Evolutionary conservation across 2,888 invertebrate genomes (phyloP), one percentile per base, ranked within the genome.

Genomic region (Hemistola chrysoprasaria): DNA sequence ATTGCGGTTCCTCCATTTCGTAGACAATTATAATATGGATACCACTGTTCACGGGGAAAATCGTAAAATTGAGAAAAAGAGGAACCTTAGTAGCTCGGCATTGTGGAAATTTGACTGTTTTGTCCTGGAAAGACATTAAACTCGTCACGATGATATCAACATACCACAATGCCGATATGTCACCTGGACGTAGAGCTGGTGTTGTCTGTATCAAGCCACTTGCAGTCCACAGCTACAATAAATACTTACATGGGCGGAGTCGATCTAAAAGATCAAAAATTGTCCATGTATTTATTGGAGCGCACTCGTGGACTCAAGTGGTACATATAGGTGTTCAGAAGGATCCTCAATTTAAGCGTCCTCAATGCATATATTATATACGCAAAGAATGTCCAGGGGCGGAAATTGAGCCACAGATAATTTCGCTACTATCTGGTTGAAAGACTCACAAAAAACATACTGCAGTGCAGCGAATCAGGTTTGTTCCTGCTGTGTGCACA

Each of bases 241-340:
- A 47, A 22, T 40, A 10, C 30, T n/a, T n/a, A n/a, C n/a, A 59
- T 62, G 56, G 56, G 54, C 6, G 52, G 56, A 0, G 48, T 54
- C 0, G 49, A 57, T 26, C 20, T 53, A 1, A 59, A 62, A 16
- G 59, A 61, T 16, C 53, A 53, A 8, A 54, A 50, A 10, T 28
- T 54, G 1, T 53, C 51, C 11, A 29, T 26, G 29, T 59, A 42
- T 31, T 41, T 56, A 8, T 23, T 57, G 21, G 60, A 62, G 24
- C 22, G 47, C 1, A 53, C 51, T 29, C 16, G 50, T 5, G 46
- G 46, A 1, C 2, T 52, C 3, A 56, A 53, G 9, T 50, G 50
- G 49, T 53, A 53, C 4, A 6, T 56, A 1, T 52, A 58, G 28
- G 36, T 58, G 1, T 53, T 56, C 31, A 36, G 35, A 11, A 23